Base-by-base conservation (phyloP, 2,888 invertebrate species). In the Coecobrya sp. region DNA sequence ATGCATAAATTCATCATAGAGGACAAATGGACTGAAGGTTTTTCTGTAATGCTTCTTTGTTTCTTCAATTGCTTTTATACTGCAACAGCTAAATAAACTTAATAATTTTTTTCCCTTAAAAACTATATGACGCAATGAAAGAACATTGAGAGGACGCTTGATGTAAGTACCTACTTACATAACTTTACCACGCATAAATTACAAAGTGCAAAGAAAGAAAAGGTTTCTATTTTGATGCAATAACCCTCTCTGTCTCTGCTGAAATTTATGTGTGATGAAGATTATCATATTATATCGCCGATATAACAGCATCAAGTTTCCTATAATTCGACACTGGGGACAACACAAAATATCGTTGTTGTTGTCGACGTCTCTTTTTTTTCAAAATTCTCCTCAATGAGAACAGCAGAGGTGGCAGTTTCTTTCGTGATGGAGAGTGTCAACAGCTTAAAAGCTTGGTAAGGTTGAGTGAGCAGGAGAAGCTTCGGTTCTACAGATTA, bases 401-500 rank as follows among this genome's bases (percentile, higher is more conserved):
- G 30, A 68, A 68, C 13, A 27, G 59, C 5, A 65, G 27, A 11
- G 11, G 65, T 36, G 7, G 27, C 2, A 22, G 5, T 65, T 27
- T 65, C 19, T 25, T 27, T 11, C 16, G 65, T 19, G 19, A 59
- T 13, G 49, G 62, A 1, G 25, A 86, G 86, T 87, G 86, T 55
- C 76, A 87, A 87, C 86, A 87, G 76, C 86, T 87, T 87, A 87
- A 87, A 87, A 87, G 86, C 86, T 87, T 55, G 52, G 59, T 86
- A 91, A 91, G 91, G 87, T 89, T 86, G 86, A 92, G 86, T 86
- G 89, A 89, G 25, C 8, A 22, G 13, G 59, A 22, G 79, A 70
- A 49, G 55, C 70, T 73, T 73, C 52, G 68, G 73, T 52, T 86
- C 52, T 86, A 86, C 49, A 22, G 70, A 45, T 70, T 25, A 30